Base-by-base conservation (phyloP, 1,140 invertebrate species). In the Nebria ingens region DNA sequence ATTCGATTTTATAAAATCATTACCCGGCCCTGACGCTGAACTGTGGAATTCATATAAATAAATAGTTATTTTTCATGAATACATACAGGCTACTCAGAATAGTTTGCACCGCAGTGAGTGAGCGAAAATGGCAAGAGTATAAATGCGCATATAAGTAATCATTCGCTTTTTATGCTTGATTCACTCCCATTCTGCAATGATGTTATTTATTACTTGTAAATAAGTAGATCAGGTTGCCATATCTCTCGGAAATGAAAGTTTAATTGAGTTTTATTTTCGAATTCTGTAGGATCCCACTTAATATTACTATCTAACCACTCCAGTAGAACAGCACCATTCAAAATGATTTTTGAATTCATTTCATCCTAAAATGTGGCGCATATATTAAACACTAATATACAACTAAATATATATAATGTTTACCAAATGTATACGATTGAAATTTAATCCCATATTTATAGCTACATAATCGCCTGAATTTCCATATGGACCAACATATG, bases 141-240 rank as follows among this genome's bases (percentile, higher is more conserved):
- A n/a, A n/a, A n/a, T n/a, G n/a, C n/a, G n/a, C n/a, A n/a, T n/a
- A n/a, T n/a, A n/a, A n/a, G n/a, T n/a, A n/a, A n/a, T n/a, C n/a
- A n/a, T n/a, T n/a, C n/a, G n/a, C n/a, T n/a, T n/a, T n/a, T n/a
- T n/a, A n/a, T n/a, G n/a, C n/a, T n/a, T n/a, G n/a, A n/a, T n/a
- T n/a, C n/a, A n/a, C n/a, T n/a, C n/a, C n/a, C n/a, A n/a, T n/a
- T n/a, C n/a, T n/a, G n/a, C n/a, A n/a, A n/a, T n/a, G n/a, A n/a
- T n/a, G n/a, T n/a, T n/a, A n/a, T n/a, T n/a, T n/a, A n/a, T n/a
- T 64, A 75, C 73, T 73, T 71, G 53, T 63, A 71, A 19, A 72
- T 53, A n/a, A 67, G 58, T 22, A 75, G 53, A 53, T 72, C 65
- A 1, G 73, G 73, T 22, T 56, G 62, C 73, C 73, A 75, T 19